Evolutionary conservation across 2,888 invertebrate genomes (phyloP), one percentile per base, ranked within the genome.

Genomic region (Cerastoderma edule): DNA sequence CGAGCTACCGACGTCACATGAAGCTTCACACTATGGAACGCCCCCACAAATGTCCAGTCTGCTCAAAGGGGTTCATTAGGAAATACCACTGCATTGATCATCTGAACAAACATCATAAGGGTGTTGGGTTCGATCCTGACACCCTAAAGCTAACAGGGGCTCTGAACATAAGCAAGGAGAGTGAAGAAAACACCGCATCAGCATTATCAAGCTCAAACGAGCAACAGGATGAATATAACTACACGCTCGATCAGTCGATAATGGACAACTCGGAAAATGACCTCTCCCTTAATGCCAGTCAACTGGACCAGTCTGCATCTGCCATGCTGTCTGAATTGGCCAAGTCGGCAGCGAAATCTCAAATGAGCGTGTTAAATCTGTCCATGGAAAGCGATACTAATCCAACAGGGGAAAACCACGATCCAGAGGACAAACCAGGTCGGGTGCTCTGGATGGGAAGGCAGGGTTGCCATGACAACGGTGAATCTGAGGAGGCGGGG

Each of bases 1-100:
- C 82, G 46, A 82, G 82, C 39, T 82, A 79, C 48, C 64, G 79
- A 6, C 82, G 82, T 10, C 82, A 82, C 64, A 77, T 82, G 82
- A 79, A 79, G 54, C 72, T 79, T 13, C 82, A 82, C 46, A 82
- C 78, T 5, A 69, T 79, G 74, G 82, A 79, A 60, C 53, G 79
- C 10, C 82, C 82, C 28, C 79, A 79, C 66, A 79, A 75, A 56
- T 82, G 82, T 32, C 79, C 79, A 19, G 77, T 82, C 56, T 82
- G 82, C 39, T 44, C 56, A 13, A 82, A 82, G 54, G 78, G 78
- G 5, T 82, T 79, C 48, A 82, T 82, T 48, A 60, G 82, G n/a
- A 82, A 82, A 56, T 82, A 82, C 48, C 82, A 82, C 64, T 79
- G 78, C 57, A 79, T 79, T 13, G 82, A 82, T 71, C 82, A 82